phyloP scores from a whole-genome alignment of 2,888 invertebrate species.

The Pandemis heparana region DNA sequence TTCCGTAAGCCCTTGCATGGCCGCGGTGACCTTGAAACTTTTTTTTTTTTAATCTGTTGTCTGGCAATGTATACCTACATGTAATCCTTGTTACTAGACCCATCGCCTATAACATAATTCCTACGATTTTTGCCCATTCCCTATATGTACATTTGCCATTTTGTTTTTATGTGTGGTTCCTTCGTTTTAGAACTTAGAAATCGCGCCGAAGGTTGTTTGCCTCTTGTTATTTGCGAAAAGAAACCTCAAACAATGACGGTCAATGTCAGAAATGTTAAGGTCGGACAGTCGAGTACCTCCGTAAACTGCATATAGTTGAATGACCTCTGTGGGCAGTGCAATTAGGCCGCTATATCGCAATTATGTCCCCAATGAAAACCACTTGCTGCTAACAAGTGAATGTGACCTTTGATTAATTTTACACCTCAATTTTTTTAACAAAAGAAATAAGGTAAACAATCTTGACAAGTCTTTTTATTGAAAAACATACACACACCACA shows the following conservation, averaged over 20 bases:
- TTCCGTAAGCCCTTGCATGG: background rate
- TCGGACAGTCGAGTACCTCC: conserved; percentile 4
- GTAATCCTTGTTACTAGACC: too few species aligned
- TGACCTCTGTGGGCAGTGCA: conserved; percentile 10
- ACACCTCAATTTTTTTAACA: too few species aligned
- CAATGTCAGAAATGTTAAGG: conserved; percentile 17
- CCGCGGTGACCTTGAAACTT: background rate
- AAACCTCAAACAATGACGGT: background rate
- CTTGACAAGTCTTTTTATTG: too few species aligned
- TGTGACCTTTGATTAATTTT: background rate
- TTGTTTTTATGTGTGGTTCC: too few species aligned
- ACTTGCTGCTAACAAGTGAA: background rate
- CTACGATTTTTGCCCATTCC: too few species aligned
- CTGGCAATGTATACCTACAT: background rate
- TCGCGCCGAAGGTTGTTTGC: too few species aligned
- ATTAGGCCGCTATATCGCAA: background rate
- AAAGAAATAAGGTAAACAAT: too few species aligned
- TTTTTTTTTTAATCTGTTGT: background rate
- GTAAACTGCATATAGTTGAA: conserved; percentile 1
- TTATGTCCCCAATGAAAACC: conserved; percentile 8
- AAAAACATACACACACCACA: too few species aligned
- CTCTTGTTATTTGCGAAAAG: background rate
- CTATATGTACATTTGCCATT: too few species aligned
- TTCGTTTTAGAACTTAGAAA: too few species aligned
- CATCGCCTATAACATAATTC: too few species aligned